phyloP scores from a whole-genome alignment of 1,140 invertebrate species.

The Aphelenchoides fujianensis region DNA sequence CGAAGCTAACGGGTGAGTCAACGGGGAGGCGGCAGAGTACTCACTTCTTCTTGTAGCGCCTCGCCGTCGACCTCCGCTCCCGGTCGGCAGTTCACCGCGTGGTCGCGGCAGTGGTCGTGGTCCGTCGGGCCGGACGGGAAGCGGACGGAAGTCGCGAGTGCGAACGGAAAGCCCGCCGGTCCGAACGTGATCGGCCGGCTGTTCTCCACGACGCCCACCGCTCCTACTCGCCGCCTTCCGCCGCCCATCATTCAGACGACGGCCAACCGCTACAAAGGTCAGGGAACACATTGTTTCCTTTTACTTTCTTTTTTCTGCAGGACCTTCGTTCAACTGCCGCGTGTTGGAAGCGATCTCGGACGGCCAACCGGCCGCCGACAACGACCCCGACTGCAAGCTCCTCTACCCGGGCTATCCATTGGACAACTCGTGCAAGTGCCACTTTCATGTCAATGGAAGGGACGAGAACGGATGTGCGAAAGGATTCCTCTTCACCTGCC shows the following conservation, averaged over 20 bases:
- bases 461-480: constrained; percentile 55
- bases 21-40: too few species aligned
- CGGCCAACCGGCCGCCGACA: constrained; percentile 28
- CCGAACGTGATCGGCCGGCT: background rate
- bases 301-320: too few species aligned
- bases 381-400: constrained; percentile 40
- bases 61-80: background rate
- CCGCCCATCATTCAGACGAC: background rate
- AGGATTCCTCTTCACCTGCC: constrained; percentile 55
- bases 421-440: constrained; percentile 41
- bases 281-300: too few species aligned
- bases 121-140: background rate
- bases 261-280: background rate
- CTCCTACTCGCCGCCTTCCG: background rate
- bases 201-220: background rate
- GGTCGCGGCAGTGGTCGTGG: background rate
- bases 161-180: background rate
- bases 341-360: constrained; percentile 44
- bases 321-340: constrained; percentile 51
- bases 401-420: constrained; percentile 37
- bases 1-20: constrained; percentile 5
- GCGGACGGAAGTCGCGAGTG: background rate
- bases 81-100: background rate
- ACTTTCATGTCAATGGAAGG: constrained; percentile 51
- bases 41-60: too few species aligned